Evolutionary conservation across 2,888 invertebrate species (phyloP), one percentile per base, ranked within the genome.

Genomic region (Cephonodes hylas): DNA sequence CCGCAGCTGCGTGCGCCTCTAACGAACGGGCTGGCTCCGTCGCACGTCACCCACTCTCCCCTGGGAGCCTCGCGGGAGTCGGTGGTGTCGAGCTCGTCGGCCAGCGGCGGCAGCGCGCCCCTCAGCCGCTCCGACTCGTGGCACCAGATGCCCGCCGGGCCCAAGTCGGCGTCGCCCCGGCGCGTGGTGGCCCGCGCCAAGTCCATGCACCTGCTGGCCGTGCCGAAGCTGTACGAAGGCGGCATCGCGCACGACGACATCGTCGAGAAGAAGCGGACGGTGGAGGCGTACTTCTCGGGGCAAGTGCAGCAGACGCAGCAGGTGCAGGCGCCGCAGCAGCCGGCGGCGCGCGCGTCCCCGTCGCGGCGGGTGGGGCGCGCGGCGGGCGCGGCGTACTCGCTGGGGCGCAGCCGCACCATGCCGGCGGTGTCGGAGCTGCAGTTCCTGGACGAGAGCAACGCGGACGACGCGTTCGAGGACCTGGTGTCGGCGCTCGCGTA

Each of bases 381-480:
- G 94, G 89, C 63, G 88, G 77, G 94, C 69, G 66, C 87, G 70
- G 81, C 87, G 42, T 93, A 93, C 71, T 93, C 94, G 61, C 85
- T 96, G 74, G 93, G 94, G 65, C 94, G 96, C 75, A 96, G 96
- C 85, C 94, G 95, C 77, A 96, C 96, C 42, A 94, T 96, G 94
- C 96, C 96, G 6, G 94, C 96, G 68, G 94, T 96, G 69, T 91
- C 95, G 60, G 94, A 95, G 84, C 82, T 94, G 82, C 88, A 94
- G 80, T 89, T 94, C 81, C 93, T 95, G 79, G 96, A 96, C 86
- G 96, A 96, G 86, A 95, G 93, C 88, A 96, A 97, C 89, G 96
- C 97, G 65, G 97, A 97, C 84, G 95, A 95, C 91, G 96, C 96
- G 72, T 97, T 97, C 93, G 97, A 97, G 85, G 95, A 96, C 88